Evolutionary conservation across 2,888 invertebrate species (phyloP), one percentile per base, ranked within the genome.

Genomic region (Sarcophaga rosellei): DNA sequence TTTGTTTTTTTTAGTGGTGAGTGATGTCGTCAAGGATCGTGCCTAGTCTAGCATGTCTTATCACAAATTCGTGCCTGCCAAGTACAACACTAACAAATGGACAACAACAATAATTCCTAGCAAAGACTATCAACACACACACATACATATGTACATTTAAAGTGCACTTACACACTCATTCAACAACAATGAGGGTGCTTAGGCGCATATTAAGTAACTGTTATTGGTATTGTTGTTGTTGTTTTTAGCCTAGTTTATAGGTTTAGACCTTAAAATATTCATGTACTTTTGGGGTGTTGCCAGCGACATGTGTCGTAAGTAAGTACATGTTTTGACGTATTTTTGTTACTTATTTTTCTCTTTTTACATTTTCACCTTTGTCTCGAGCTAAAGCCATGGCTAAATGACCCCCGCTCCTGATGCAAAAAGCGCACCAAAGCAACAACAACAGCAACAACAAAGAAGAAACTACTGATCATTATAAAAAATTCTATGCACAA

Each of bases 11-110:
- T 57, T 85, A 47, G 35, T 81, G 61, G 86, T 84, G 83, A 86
- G 77, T 84, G 81, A 81, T 86, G 86, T 86, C 83, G 86, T 84
- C 77, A 83, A 86, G 86, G 83, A 86, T 86, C 86, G 86, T 86
- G 86, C 83, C 86, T 70, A 78, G 83, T 86, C 83, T 84, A 70
- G 73, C 86, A 78, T 83, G 83, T 83, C 86, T 86, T 86, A 86
- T 84, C 83, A 81, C 77, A 86, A 86, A 81, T 81, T 86, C 86
- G 86, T 86, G 86, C 81, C 74, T 78, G 83, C 77, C 83, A 83
- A 35, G 72, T 76, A 85, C 75, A 82, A 63, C 68, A 21, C 79
- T 62, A 81, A 84, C 84, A 57, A 76, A 73, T 68, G 62, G 35
- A 6, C 76, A 80, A 66, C 57, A 86, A 80, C 59, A 83, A 47